A percentile compares a stretch with the other conserved stretches of the same genome.
Conservation (phyloP, 2,113 vertebrate genomes). For the Aleadryas rufinucha region DNA sequence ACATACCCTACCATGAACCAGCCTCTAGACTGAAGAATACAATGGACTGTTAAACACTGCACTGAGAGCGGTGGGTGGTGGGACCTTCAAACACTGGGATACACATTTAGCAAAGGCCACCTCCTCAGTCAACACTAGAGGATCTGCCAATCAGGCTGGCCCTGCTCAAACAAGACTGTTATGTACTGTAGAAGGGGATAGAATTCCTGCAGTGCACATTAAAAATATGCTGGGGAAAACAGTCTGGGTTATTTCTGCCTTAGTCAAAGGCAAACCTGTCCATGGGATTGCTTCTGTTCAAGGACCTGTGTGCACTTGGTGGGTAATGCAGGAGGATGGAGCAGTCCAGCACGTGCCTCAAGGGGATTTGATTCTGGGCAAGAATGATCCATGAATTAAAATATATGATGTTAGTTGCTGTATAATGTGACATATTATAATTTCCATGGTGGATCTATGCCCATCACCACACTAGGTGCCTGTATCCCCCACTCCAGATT, state of each 20-base stretch:
- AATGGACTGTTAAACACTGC: not conserved
- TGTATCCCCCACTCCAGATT: not conserved
- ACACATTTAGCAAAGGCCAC: not conserved
- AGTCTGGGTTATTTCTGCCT: not conserved
- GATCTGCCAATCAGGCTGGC: not conserved
- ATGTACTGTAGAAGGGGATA: not conserved
- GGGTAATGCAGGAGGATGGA: not conserved
- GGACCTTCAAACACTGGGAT: not conserved
- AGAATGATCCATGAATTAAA: not conserved
- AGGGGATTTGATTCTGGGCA: not conserved
- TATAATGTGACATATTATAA: not conserved
- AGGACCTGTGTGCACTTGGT: not conserved
- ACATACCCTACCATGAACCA: not conserved
- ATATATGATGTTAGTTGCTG: not conserved
- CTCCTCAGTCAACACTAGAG: not conserved
- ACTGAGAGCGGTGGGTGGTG: not conserved
- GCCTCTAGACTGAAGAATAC: not conserved
- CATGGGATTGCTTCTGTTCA: not conserved
- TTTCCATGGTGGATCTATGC: not conserved
- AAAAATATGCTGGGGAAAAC: not conserved
- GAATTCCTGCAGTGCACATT: not conserved
- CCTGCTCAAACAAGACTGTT: not conserved
- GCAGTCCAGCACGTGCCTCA: fast-evolving
- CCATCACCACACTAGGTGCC: not conserved
- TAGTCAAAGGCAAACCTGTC: not conserved